Evolutionary conservation across 2,797 vertebrate species (phyloP).

Genomic region (Scyliorhinus canicula): DNA sequence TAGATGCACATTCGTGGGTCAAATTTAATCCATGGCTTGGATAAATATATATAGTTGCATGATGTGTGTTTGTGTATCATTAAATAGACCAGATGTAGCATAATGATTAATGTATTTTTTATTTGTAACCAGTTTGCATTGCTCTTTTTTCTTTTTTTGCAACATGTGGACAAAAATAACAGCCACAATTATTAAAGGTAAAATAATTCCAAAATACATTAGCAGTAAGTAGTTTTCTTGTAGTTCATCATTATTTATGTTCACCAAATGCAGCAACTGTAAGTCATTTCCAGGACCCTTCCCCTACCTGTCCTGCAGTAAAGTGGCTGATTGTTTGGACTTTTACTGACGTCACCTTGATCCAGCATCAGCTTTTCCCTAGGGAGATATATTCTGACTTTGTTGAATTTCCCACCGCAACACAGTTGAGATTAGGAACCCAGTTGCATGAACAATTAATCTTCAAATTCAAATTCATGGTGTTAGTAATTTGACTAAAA

Average conservation of each 20-base stretch:
- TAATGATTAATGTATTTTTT: slow-evolving; percentile 24
- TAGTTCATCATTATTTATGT: slow-evolving; percentile 39
- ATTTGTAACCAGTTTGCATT: slow-evolving; percentile 40
- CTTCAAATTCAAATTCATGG: background rate
- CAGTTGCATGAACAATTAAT: background rate
- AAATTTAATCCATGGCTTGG: background rate
- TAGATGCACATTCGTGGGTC: background rate
- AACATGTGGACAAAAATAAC: slow-evolving; percentile 61
- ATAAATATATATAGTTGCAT: background rate
- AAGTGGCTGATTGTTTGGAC: background rate
- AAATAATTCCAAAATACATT: slow-evolving; percentile 87
- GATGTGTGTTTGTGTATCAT: background rate
- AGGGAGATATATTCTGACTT: background rate
- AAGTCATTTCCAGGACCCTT: background rate
- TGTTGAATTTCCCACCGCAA: background rate
- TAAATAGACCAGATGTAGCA: background rate
- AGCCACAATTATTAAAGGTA: slow-evolving; percentile 97
- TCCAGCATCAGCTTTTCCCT: background rate
- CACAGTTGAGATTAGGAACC: background rate
- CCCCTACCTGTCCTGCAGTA: background rate
- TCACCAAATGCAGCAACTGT: background rate
- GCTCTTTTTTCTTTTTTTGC: slow-evolving; percentile 43
- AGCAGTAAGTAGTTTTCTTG: slow-evolving; percentile 80
- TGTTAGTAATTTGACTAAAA: background rate
- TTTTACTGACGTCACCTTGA: background rate